Conservation (phyloP, 92 coral and sea anemone genomes). For the Hydrozoanthus gracilis region DNA sequence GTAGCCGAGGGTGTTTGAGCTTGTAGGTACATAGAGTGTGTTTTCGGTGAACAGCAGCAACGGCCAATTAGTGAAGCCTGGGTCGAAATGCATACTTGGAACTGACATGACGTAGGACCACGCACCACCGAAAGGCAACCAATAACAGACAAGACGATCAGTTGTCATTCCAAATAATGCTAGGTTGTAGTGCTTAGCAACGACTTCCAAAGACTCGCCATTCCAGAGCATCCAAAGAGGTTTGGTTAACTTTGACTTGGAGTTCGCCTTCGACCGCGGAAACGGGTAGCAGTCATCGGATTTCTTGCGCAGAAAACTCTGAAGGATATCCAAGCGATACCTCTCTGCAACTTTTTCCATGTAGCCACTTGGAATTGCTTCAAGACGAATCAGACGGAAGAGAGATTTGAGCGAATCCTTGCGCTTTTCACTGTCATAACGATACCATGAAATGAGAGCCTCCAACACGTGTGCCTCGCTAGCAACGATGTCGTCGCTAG, state of each 20-base stretch:
- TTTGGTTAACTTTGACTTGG: conserved; percentile 33
- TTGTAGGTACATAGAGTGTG: conserved; percentile 62
- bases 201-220: conserved; percentile 49
- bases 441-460: conserved; percentile 65
- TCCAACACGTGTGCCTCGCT: conserved; percentile 68
- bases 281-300: conserved; percentile 42
- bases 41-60: conserved; percentile 53
- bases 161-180: conserved; percentile 65
- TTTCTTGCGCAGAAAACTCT: conserved; percentile 49
- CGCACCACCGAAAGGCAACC: conserved; percentile 70
- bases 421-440: conserved; percentile 51
- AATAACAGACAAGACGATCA: conserved; percentile 55
- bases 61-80: conserved; percentile 56
- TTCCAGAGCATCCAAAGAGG: conserved; percentile 52
- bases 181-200: conserved; percentile 60
- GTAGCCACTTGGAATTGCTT: conserved; percentile 60
- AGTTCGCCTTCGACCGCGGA: conserved; percentile 33
- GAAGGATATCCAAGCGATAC: conserved; percentile 47
- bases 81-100: conserved; percentile 56
- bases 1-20: conserved; percentile 63
- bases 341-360: conserved; percentile 55
- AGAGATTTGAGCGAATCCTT: conserved; percentile 52
- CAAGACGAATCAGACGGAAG: conserved; percentile 57
- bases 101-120: conserved; percentile 70
- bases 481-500: conserved; percentile 70